phyloP scores from a whole-genome alignment of 2,888 invertebrate species.

The Athalia rosae region DNA sequence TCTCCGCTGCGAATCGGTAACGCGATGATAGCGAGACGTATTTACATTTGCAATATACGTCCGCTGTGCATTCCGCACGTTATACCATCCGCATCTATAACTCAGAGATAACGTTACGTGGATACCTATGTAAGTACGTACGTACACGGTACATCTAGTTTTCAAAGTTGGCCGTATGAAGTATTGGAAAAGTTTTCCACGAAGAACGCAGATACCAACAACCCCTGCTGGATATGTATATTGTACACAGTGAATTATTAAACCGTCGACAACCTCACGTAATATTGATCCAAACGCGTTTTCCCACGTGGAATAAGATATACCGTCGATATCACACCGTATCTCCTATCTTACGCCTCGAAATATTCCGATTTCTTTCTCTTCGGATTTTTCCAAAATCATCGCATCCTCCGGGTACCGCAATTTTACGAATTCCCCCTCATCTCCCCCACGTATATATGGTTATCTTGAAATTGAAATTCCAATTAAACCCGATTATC shows the following conservation, averaged over 20 bases:
- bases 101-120: no score
- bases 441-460: background rate
- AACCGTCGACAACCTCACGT: slow-evolving; percentile 17
- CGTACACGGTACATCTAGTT: no score
- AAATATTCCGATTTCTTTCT: no score
- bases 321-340: no score
- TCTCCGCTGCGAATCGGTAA: no score
- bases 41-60: no score
- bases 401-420: background rate
- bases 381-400: background rate
- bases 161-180: no score
- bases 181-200: background rate
- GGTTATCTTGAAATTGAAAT: slow-evolving; percentile 13
- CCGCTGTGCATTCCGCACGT: no score
- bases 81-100: no score
- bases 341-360: no score
- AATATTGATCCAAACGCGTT: slow-evolving; percentile 28
- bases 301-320: background rate
- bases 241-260: slow-evolving; percentile 2
- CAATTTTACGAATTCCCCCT: background rate
- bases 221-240: background rate
- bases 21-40: no score
- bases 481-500: slow-evolving; percentile 39
- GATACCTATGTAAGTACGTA: no score
- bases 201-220: background rate